Conservation (phyloP, 2,797 vertebrate species). For the Eutrigla gurnardus region DNA sequence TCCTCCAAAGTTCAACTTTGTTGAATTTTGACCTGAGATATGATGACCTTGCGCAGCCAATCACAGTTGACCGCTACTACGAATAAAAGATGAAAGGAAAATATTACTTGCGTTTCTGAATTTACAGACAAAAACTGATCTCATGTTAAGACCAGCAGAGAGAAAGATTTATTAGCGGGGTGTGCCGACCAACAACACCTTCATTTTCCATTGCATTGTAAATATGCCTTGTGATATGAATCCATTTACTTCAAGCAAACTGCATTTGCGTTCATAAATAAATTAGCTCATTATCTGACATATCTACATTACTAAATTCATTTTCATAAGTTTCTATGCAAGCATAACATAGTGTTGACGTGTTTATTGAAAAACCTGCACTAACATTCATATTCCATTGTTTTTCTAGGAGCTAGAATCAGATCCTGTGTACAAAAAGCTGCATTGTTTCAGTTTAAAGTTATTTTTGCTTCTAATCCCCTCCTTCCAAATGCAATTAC, state of each 20-base stretch:
- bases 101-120: not conserved
- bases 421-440: constrained; percentile 32
- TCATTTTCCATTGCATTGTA: not conserved
- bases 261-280: not conserved
- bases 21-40: not conserved
- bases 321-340: not conserved
- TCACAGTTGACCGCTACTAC: not conserved
- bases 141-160: not conserved
- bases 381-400: not conserved
- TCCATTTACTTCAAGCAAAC: not conserved
- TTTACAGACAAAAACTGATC: not conserved
- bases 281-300: not conserved
- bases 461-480: constrained; percentile 29
- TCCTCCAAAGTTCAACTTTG: not conserved
- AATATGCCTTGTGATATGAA: not conserved
- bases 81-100: not conserved
- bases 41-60: not conserved
- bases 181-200: not conserved
- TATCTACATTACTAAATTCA: not conserved
- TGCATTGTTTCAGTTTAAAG: constrained; percentile 54
- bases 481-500: constrained; percentile 50
- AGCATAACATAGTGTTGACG: not conserved
- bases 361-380: not conserved
- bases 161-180: not conserved
- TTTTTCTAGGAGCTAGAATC: constrained; percentile 3